These are phyloP conservation scores for Lordiphosa andalusiaca DNA, from an alignment of 2,888 invertebrate species.

Conservation along the genomic window DNA sequence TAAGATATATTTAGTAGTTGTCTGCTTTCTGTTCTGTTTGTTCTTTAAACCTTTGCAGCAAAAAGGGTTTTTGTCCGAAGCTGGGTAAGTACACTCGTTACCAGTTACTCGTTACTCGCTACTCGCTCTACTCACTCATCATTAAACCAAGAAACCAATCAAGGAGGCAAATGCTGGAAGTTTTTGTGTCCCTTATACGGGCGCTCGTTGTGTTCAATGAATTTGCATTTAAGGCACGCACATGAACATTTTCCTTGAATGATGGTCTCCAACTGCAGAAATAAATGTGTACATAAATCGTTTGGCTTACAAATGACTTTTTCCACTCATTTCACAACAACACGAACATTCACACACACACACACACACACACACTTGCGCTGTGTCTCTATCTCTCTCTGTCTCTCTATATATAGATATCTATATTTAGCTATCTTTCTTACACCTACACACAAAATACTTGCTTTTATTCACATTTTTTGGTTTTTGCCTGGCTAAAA, in stretches of 20 bases:
- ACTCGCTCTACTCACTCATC: conserved; percentile 16
- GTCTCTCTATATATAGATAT: conserved; percentile 31
- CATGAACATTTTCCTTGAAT: conserved; percentile 79
- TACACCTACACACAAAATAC: conserved; percentile 44
- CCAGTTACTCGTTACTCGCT: conserved; percentile 44
- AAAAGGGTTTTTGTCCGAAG: conserved; percentile 19
- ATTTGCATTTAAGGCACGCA: conserved; percentile 76
- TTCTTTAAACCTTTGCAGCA: conserved; percentile 61
- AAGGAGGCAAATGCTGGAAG: conserved; percentile 37
- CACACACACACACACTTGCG: conserved; percentile 45
- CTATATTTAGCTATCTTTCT: conserved; percentile 1
- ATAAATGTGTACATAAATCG: conserved; percentile 74
- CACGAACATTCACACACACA: conserved; percentile 9
- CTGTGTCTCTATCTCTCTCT: conserved; percentile 50
- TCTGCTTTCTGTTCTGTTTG: conserved; percentile 18
- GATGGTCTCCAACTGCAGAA: conserved; percentile 74
- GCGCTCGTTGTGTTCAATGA: conserved; percentile 72
- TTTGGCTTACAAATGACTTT: conserved; percentile 71
- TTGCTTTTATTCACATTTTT: conserved; percentile 47
- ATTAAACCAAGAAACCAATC: conserved; percentile 7
- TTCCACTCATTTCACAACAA: conserved; percentile 64
- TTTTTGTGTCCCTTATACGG: conserved; percentile 64
- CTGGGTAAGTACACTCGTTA: conserved; percentile 56
- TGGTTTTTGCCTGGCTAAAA: conserved; percentile 62
- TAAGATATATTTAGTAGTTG: conserved; percentile 58